These are phyloP conservation scores for Tenthredo scrophulariae DNA, from an alignment of 2,888 invertebrate genomes.

Conservation along the genomic window DNA sequence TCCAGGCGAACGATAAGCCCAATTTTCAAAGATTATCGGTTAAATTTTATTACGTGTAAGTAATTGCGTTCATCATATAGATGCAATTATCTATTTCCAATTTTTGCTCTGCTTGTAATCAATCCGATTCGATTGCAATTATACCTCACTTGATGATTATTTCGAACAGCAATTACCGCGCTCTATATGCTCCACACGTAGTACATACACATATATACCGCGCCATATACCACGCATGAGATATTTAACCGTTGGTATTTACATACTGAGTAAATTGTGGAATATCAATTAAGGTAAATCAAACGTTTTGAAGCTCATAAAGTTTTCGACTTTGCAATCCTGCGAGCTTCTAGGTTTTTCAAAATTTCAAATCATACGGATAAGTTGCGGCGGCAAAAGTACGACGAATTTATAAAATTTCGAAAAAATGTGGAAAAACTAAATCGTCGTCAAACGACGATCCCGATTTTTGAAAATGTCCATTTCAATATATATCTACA, in stretches of 20 bases:
- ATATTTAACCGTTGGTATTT: neutral
- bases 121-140: neutral
- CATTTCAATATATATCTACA: neutral
- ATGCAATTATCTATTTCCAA: neutral
- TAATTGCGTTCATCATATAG: neutral
- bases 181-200: neutral
- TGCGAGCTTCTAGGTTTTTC: neutral
- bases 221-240: neutral
- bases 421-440: neutral
- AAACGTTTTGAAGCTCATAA: neutral
- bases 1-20: neutral
- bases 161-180: neutral
- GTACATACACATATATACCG: neutral
- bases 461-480: neutral
- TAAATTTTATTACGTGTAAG: neutral
- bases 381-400: neutral
- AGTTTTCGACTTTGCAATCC: neutral
- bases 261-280: neutral
- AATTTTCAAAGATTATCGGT: neutral
- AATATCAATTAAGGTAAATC: neutral
- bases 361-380: neutral
- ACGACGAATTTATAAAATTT: neutral
- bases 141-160: neutral
- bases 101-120: neutral
- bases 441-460: neutral